Evolutionary conservation across 2,888 invertebrate genomes (phyloP), one percentile per base, ranked within the genome.

Genomic region (Exocentrus adspersus): DNA sequence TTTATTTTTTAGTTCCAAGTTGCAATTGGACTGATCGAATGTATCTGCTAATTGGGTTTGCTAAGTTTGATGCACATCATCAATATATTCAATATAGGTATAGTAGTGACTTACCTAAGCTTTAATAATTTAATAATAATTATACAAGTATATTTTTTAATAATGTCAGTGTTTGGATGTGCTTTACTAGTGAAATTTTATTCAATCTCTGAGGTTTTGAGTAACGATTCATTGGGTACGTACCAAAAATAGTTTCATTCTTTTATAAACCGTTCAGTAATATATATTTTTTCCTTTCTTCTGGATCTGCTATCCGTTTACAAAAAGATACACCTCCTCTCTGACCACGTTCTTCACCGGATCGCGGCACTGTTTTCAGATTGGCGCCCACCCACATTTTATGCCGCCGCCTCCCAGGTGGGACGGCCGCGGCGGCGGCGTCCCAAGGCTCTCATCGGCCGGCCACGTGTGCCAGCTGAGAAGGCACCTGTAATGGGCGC

Each of bases 1-100:
- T 79, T 77, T 75, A 76, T 75, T 80, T 80, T 79, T 79, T 80
- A 79, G 77, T 79, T 78, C 75, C 75, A 71, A 79, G 77, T 79
- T 78, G 75, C 75, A 71, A 67, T 72, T 73, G 65, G 74, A 73
- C 77, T 81, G 80, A 80, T 80, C 80, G 81, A 79, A 80, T 77
- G 76, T 76, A 76, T 70, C 70, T 72, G 75, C 75, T 79, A 78
- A 78, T 79, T 77, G 76, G 75, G 70, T 73, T 37, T 37, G 7
- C n/a, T n/a, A n/a, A n/a, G n/a, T n/a, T n/a, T n/a, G n/a, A n/a
- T n/a, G n/a, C n/a, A n/a, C n/a, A n/a, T n/a, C n/a, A n/a, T n/a
- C n/a, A n/a, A n/a, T n/a, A n/a, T n/a, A n/a, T n/a, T n/a, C n/a
- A n/a, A n/a, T n/a, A n/a, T n/a, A n/a, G n/a, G n/a, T n/a, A n/a